A percentile compares a stretch with the other conserved stretches of the same genome.
These are phyloP conservation scores for Callyntrura guangdongensis DNA, from an alignment of 2,888 invertebrate genomes.

Conservation along the genomic window DNA sequence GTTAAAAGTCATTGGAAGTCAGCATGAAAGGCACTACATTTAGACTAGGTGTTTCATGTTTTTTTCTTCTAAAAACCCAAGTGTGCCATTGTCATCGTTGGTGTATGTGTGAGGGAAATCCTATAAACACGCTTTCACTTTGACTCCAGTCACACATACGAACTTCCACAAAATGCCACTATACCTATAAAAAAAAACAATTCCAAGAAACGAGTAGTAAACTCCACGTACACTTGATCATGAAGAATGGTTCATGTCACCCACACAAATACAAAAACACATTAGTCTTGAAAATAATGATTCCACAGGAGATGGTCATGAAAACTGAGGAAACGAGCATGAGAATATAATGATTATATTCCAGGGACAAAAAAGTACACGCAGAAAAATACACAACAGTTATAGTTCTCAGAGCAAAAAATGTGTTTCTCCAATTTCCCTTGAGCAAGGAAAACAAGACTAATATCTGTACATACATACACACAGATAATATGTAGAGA, in stretches of 20 bases:
- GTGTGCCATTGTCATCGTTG: no score
- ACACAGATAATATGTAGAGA: no score
- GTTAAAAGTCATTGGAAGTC: background rate
- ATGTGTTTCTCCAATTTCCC: no score
- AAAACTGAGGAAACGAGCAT: background rate
- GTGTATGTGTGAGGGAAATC: background rate
- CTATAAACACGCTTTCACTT: background rate
- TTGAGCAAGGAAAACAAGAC: no score
- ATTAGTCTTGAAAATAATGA: conserved; percentile 35
- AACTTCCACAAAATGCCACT: background rate
- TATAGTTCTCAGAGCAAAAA: no score
- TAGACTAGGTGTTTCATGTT: background rate
- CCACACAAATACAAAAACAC: conserved; percentile 15
- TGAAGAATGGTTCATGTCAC: conserved; percentile 31
- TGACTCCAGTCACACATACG: background rate
- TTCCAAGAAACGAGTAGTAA: background rate
- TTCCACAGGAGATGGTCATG: background rate
- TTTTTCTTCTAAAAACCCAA: background rate
- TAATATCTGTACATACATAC: no score
- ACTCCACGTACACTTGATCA: conserved; percentile 6
- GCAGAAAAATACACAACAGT: no score
- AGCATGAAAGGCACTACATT: no score
- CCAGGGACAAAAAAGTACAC: no score
- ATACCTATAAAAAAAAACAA: background rate
- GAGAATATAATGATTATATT: no score